Evolutionary conservation across 2,797 vertebrate species (phyloP), one percentile per base, ranked within the genome.

Genomic region (Acanthurus leucopareius): DNA sequence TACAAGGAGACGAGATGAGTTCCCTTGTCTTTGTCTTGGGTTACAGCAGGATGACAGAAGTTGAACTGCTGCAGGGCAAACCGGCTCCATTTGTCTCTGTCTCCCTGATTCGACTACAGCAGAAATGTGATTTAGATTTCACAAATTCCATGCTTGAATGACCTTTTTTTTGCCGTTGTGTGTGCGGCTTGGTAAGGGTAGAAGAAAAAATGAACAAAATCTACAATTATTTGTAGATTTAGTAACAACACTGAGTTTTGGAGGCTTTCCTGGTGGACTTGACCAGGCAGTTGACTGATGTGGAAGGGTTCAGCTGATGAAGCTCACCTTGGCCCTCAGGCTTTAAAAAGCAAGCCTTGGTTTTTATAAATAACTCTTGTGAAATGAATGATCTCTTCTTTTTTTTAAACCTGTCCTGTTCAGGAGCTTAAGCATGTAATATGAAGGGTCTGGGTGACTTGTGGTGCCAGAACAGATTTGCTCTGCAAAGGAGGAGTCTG

Each of bases 11-110:
- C 77, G 81, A 82, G 84, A 79, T 49, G 77, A 73, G 70, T 76
- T 89, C 63, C 75, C 77, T 6, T 83, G 84, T 91, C 76, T 91
- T 88, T 88, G 80, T 87, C 72, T 78, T 66, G 42, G 75, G 86
- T 86, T 88, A 84, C 84, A 84, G 63, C 60, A 80, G 69, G 79
- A 59, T 88, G 84, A 88, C 83, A 87, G 74, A 69, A 75, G 83
- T 72, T 84, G 85, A 86, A 74, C 61, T 61, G 79, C 84, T 49
- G 25, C 63, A 54, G 76, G 68, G 72, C 73, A 86, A 86, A 83
- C 82, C 42, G 68, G 64, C 75, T 83, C 73, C 59, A 71, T 90
- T 88, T 87, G 75, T 90, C 80, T 84, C 63, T 7, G 10, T 75
- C 60, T 68, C 16, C 19, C 2, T 61, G 76, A 72, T 75, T 63